Evolutionary conservation across 2,113 vertebrate genomes (phyloP).

Genomic region (Paralichthys olivaceus): DNA sequence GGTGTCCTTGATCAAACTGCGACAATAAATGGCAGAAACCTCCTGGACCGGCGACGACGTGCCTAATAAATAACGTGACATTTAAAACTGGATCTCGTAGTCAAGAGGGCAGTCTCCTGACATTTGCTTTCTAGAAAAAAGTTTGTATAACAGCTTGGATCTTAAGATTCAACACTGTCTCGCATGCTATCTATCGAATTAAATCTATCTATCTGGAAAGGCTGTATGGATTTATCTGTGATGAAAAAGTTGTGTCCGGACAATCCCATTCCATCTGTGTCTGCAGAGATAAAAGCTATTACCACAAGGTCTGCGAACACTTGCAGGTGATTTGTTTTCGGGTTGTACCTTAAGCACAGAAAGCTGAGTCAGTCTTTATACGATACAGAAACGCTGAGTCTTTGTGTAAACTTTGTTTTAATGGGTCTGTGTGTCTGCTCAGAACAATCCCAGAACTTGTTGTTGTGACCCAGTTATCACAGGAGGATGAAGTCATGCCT

Average conservation of each 20-base stretch:
- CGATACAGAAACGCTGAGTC: conserved; percentile 7
- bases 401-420: background rate
- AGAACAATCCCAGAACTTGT: no score
- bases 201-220: background rate
- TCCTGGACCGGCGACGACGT: background rate
- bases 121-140: background rate
- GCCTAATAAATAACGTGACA: background rate
- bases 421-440: background rate
- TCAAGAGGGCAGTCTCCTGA: background rate
- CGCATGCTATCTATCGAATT: background rate
- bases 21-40: no score
- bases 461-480: background rate
- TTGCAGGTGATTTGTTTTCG: conserved; percentile 21
- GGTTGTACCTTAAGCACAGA: background rate
- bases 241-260: background rate
- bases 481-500: no score
- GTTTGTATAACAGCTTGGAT: no score
- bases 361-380: conserved; percentile 3
- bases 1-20: background rate
- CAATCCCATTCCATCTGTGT: background rate
- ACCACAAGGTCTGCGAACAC: background rate
- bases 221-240: background rate
- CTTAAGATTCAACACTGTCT: no score
- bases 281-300: background rate
- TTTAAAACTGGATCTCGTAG: background rate